Evolutionary conservation across 2,113 vertebrate genomes (phyloP), one percentile per base, ranked within the genome.

Genomic region (Ailuropoda melanoleuca): DNA sequence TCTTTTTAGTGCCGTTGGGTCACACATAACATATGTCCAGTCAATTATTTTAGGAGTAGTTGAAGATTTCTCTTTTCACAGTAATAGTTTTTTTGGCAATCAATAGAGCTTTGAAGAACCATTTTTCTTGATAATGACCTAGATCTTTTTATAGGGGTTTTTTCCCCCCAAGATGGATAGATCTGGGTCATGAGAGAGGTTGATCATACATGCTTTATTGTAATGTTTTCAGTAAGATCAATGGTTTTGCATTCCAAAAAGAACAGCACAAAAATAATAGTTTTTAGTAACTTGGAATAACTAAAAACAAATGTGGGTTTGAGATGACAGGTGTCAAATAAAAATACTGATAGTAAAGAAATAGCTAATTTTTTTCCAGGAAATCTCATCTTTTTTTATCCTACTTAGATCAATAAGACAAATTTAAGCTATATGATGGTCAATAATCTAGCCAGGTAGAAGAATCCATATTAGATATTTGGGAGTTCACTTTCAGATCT

Each of bases 51-150:
- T 97, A 95, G 91, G 64, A 98, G 97, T 83, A 91, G 93, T 95
- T 97, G 91, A 97, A 97, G 77, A 93, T 97, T 97, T 97, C 94
- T 97, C 83, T 97, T 97, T 97, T 93, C 96, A 97, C 55, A 70
- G 91, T 96, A 98, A 98, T 96, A 98, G 97, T 95, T 89, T 98
- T 96, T 96, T 97, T 98, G 95, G 96, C 97, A 98, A 98, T 97
- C 95, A 97, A 93, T 97, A 93, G 88, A 93, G 88, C 85, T 97
- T 98, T 97, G 97, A 98, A 97, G 93, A 97, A 96, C 4, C 66
- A 90, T 97, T 97, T 97, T 97, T 97, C 95, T 94, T 93, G 56
- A 96, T 97, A 97, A 98, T 91, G 82, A 97, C 94, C 78, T 70
- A 93, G 39, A 97, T 96, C 31, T 74, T 95, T 97, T 90, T 95